Evolutionary conservation across 1,140 invertebrate genomes (phyloP).

Genomic region (Drosophila ohnishii): DNA sequence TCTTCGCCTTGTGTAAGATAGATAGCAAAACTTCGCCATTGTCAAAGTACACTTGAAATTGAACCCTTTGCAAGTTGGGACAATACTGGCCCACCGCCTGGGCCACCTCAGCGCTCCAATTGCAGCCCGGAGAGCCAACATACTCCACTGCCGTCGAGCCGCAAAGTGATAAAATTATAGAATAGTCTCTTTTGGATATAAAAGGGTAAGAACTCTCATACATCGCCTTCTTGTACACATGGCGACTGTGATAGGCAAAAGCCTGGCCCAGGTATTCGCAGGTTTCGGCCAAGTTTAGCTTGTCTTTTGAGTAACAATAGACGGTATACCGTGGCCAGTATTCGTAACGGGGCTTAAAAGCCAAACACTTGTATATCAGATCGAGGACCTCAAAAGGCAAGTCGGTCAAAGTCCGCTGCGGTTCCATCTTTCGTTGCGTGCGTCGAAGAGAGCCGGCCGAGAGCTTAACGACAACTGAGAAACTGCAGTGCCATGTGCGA

Average conservation of each 20-base stretch:
- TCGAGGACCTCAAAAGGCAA: constrained; percentile 4
- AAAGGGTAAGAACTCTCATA: neutral
- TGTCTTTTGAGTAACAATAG: neutral
- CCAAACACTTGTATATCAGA: neutral
- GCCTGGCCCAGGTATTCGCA: constrained; percentile 1
- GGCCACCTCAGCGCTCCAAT: neutral
- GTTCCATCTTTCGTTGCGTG: neutral
- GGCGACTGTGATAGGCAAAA: constrained; percentile 10
- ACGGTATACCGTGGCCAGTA: too few relatives aligned
- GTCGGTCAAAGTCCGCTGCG: constrained; percentile 1
- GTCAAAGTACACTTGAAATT: accelerated
- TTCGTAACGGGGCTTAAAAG: neutral
- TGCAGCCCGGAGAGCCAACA: neutral
- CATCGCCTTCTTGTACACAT: neutral
- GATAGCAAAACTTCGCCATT: neutral
- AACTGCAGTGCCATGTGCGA: neutral
- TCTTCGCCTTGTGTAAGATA: neutral
- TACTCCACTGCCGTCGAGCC: neutral
- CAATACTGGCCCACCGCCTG: neutral
- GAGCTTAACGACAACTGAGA: neutral
- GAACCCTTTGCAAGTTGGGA: neutral
- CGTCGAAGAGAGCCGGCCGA: neutral
- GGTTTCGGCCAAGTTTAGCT: neutral
- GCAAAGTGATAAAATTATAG: neutral
- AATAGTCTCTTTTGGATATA: neutral